Percentiles rank a stretch among this genome's conserved stretches.
phyloP scores from a whole-genome alignment of 23 tunicate species.

The Phallusia fumigata region DNA sequence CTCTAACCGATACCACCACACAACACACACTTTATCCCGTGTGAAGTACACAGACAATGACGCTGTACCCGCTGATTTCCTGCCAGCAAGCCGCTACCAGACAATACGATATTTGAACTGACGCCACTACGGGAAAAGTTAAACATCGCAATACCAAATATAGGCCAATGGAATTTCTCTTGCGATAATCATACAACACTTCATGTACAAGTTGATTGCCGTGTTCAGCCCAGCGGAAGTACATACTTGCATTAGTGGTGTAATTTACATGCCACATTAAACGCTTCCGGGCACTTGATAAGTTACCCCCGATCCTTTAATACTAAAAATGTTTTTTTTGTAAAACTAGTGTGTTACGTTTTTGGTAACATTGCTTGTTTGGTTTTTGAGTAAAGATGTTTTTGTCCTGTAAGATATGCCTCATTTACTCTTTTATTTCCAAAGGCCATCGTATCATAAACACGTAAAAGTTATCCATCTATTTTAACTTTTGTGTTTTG shows the following conservation, averaged over 20 bases:
- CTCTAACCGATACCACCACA: too few species aligned
- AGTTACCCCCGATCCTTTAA: too few species aligned
- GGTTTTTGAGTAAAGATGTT: too few species aligned
- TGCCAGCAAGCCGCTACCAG: neutral
- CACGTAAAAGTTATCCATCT: too few species aligned
- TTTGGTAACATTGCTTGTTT: too few species aligned
- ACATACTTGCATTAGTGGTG: neutral
- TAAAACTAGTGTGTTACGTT: too few species aligned
- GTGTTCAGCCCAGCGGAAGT: neutral
- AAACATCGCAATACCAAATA: neutral
- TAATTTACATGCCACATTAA: neutral
- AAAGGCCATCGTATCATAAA: too few species aligned
- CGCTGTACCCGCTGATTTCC: neutral
- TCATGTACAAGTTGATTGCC: neutral
- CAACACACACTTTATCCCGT: neutral
- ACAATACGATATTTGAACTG: constrained; percentile 7
- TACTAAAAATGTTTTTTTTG: too few species aligned
- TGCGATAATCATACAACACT: neutral
- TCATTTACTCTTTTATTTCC: too few species aligned
- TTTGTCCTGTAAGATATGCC: too few species aligned
- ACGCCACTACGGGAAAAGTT: neutral
- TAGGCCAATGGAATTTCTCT: neutral
- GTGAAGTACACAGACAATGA: neutral
- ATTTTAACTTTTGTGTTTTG: too few species aligned
- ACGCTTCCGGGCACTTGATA: neutral